Base-by-base conservation (phyloP, 1,140 invertebrate species). In the Macrosteles quadrilineatus region DNA sequence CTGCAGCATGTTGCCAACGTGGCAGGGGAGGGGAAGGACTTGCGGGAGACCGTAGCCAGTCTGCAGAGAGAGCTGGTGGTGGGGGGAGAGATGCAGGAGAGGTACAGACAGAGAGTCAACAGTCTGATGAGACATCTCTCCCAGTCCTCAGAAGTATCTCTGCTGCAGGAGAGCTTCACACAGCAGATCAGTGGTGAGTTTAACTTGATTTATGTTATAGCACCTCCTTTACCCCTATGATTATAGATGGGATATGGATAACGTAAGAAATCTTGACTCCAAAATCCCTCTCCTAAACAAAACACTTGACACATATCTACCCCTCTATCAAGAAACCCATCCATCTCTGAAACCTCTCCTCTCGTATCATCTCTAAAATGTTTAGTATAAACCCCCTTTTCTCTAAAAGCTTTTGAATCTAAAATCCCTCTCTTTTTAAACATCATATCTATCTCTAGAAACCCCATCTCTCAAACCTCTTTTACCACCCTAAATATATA, bases 21-120 rank as follows among this genome's bases (percentile, higher is more conserved):
- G 71, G 79, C 77, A 40, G 62, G 71, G 71, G 77, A 73, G 23
- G 77, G 78, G 1, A 77, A 81, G 73, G 77, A 78, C 63, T 74
- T 77, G n/a, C 75, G 75, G 50, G 71, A 75, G 6, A 76, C 81
- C 71, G 67, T 82, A 30, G 77, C 79, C 69, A 72, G 76, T 32
- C 75, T 81, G 6, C 81, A 81, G 66, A 77, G 76, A 67, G 79
- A 83, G 72, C 69, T 82, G 23, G 68, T 82, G 2, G 69, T 82
- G 36, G 75, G 78, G 57, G 81, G 81, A 6, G 84, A 86, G 75
- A 76, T 84, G 17, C 82, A 84, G 66, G 74, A 83, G 25, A 81
- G 81, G 67, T 84, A 82, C 63, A 77, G 79, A 23, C 82, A 85
- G 73, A 77, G 77, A 45, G 74, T 86, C n/a, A 76, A 75, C 17